These are phyloP conservation scores for Gobionotothen gibberifrons DNA, from an alignment of 2,797 vertebrate species.

Conservation along the genomic window DNA sequence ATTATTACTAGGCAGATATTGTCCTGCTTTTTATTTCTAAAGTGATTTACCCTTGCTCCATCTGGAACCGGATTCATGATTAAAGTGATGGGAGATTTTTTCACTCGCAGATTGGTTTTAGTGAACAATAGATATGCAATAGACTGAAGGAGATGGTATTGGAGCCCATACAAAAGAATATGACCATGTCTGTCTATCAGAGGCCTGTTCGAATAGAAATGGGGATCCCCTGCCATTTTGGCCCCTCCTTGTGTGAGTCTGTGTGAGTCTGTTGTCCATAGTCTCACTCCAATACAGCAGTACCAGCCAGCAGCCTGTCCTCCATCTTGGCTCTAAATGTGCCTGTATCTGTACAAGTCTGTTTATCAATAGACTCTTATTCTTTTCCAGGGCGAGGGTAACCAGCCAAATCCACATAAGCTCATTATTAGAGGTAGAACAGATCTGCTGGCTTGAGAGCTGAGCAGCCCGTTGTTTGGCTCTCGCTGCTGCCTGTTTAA, in stretches of 20 bases:
- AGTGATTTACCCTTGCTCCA: constrained; percentile 55
- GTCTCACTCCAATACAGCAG: constrained; percentile 50
- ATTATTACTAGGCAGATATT: constrained; percentile 56
- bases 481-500: constrained; percentile 51
- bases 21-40: constrained; percentile 52
- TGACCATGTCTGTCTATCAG: constrained; percentile 50
- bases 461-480: constrained; percentile 57
- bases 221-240: constrained; percentile 67
- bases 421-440: constrained; percentile 77
- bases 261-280: constrained; percentile 38
- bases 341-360: constrained; percentile 61
- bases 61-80: constrained; percentile 58
- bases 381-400: constrained; percentile 54
- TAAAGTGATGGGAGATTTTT: constrained; percentile 57
- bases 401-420: constrained; percentile 76
- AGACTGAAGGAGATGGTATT: constrained; percentile 41
- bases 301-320: constrained; percentile 56
- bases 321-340: constrained; percentile 65
- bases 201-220: constrained; percentile 47
- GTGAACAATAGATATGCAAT: constrained; percentile 46
- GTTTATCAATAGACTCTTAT: constrained; percentile 70
- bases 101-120: constrained; percentile 41
- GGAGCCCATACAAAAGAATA: constrained; percentile 57
- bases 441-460: constrained; percentile 63
- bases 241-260: constrained; percentile 56